A percentile compares a stretch with the other conserved stretches of the same genome.
Conservation (phyloP, 2,888 invertebrate genomes). For the Hipparchia semele region DNA sequence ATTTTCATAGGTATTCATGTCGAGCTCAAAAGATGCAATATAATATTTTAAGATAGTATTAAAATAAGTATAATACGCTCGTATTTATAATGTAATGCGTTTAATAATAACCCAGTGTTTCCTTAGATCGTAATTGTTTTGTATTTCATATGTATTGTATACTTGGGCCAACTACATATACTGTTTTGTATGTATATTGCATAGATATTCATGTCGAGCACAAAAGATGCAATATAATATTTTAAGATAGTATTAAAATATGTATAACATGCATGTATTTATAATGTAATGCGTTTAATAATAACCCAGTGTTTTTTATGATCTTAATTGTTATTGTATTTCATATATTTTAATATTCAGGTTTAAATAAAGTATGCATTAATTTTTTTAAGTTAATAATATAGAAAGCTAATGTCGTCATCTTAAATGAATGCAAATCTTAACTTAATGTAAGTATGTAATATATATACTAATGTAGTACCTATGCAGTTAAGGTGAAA, state of each 20-base stretch:
- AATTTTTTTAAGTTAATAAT: background rate
- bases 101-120: background rate
- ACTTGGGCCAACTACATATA: no score
- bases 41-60: conserved; percentile 12
- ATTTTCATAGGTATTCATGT: conserved; percentile 4
- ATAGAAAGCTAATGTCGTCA: no score
- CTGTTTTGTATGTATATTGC: no score
- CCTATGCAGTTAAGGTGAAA: background rate
- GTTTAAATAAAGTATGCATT: no score
- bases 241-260: background rate
- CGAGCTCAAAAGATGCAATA: conserved; percentile 28
- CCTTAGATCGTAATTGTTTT: no score
- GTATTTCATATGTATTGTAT: no score
- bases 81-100: background rate
- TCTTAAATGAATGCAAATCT: no score
- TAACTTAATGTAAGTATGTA: no score
- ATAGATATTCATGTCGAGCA: background rate
- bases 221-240: conserved; percentile 33
- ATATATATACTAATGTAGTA: no score
- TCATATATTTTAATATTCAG: no score
- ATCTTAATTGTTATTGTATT: no score
- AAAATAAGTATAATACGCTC: background rate
- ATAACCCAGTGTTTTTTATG: background rate
- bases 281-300: background rate
- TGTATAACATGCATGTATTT: background rate